Base-by-base conservation (phyloP, 1,140 invertebrate species). In the Acyrthosiphon pisum region DNA sequence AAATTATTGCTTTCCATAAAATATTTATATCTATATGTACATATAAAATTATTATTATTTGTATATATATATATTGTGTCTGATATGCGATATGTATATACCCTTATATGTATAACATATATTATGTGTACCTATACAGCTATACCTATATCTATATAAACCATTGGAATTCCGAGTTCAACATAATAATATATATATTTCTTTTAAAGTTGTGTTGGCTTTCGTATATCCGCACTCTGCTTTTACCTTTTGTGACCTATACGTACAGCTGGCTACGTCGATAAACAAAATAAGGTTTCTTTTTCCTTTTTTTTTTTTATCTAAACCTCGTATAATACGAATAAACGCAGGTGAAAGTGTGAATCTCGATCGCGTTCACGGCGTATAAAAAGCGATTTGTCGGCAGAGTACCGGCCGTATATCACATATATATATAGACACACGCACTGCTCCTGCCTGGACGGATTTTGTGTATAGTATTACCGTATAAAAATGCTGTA, bases 401-500 rank as follows among this genome's bases (percentile, higher is more conserved):
- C 88, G 90, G n/a, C n/a, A 26, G 44, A 46, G 44, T 86, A 46
- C 84, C 4, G 84, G 20, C 26, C 88, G 50, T 89, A 56, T 89
- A 89, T 89, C 50, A 56, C 50, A 11, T 23, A 35, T 1, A 18
- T 0, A 22, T 9, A 44, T 7, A 44, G 2, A 44, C 7, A 44
- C 44, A 46, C 44, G 44, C 20, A 22, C 20, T 35, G 11, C 14
- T 18, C n/a, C 26, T 26, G 23, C 37, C 6, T 18, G 68, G 44
- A 81, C 8, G 87, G 84, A 44, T 41, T 84, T 88, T 50, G 44
- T 87, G 44, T 87, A 89, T 91, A 35, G 76, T 37, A 92, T 92
- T 92, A 83, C 76, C 76, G 76, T 50, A 92, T 92, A 83, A 83
- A 92, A 92, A 92, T 6, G 60, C 91, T 48, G 91, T 92, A 92